These are phyloP conservation scores for Channallabes apus DNA, from an alignment of 2,797 vertebrate genomes.

Conservation along the genomic window DNA sequence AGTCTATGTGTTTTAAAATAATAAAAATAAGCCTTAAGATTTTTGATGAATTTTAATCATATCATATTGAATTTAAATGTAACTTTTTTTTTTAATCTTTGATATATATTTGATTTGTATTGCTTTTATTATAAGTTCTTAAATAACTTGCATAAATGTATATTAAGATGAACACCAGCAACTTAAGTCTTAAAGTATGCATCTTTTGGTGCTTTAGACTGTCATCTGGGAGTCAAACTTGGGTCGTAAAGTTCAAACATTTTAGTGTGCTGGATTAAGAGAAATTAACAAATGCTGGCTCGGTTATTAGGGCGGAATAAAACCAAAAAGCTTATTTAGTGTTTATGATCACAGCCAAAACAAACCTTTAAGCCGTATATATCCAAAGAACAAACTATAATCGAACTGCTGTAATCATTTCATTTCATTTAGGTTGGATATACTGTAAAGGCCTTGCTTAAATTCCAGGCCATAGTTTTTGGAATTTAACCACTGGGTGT, in stretches of 20 bases:
- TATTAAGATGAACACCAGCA: neutral
- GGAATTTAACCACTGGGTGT: conserved; percentile 50
- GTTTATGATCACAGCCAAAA: conserved; percentile 33
- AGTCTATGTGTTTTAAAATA: neutral
- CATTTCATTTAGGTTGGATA: conserved; percentile 27
- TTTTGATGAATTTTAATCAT: neutral
- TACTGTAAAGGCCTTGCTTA: neutral
- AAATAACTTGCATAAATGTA: too few species aligned
- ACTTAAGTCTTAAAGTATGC: neutral
- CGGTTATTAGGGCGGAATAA: neutral
- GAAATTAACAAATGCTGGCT: conserved; percentile 17
- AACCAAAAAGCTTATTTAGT: conserved; percentile 7
- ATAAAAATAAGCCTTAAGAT: neutral
- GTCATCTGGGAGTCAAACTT: neutral
- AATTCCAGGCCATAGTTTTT: conserved; percentile 21
- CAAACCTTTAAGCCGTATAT: conserved; percentile 17
- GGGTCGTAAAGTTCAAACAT: neutral
- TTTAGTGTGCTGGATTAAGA: neutral
- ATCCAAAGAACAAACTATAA: conserved; percentile 21
- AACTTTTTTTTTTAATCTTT: neutral
- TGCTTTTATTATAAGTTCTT: too few species aligned
- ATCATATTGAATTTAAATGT: neutral
- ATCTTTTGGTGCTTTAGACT: neutral
- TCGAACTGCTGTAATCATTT: conserved; percentile 37
- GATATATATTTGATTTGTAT: neutral